phyloP scores from a whole-genome alignment of 2,888 invertebrate genomes.

The Andrena chrysosceles region DNA sequence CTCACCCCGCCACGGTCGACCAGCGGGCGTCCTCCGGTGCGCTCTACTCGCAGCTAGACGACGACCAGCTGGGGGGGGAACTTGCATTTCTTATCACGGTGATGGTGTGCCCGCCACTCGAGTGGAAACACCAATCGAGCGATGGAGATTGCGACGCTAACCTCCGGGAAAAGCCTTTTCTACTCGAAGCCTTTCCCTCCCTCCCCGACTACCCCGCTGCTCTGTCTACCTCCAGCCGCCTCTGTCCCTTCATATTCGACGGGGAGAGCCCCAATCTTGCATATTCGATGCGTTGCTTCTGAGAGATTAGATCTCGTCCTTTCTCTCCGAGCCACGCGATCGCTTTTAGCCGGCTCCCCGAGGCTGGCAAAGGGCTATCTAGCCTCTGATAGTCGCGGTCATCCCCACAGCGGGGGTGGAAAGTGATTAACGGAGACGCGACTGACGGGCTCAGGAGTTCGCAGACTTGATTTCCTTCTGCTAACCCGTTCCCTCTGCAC shows the following conservation, averaged over 20 bases:
- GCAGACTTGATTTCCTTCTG: constrained; percentile 6
- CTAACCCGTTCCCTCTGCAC: too few species aligned
- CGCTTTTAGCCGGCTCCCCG: constrained; percentile 32
- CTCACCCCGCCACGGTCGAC: constrained; percentile 55
- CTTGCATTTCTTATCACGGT: constrained; percentile 67
- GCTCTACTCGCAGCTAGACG: constrained; percentile 42
- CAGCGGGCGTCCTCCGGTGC: constrained; percentile 35
- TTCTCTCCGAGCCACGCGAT: constrained; percentile 16
- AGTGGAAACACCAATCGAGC: constrained; percentile 75
- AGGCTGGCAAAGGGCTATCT: constrained; percentile 31
- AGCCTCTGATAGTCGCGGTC: constrained; percentile 28
- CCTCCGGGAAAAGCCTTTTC: constrained; percentile 72
- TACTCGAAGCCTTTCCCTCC: constrained; percentile 31
- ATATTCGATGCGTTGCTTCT: constrained; percentile 69
- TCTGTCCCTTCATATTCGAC: constrained; percentile 51
- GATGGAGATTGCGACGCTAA: constrained; percentile 75
- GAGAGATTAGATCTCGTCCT: constrained; percentile 63
- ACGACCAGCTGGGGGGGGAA: constrained; percentile 45
- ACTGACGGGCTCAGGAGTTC: constrained; percentile 14
- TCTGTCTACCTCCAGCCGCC: background rate
- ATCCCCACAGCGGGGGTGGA: constrained; percentile 19
- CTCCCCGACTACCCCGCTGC: background rate
- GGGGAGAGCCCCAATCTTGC: constrained; percentile 63
- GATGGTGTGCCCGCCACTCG: constrained; percentile 66
- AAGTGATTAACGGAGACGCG: constrained; percentile 44